Evolutionary conservation across 2,797 vertebrate species (phyloP), one percentile per base, ranked within the genome.

Genomic region (Xiphophorus birchmanni): DNA sequence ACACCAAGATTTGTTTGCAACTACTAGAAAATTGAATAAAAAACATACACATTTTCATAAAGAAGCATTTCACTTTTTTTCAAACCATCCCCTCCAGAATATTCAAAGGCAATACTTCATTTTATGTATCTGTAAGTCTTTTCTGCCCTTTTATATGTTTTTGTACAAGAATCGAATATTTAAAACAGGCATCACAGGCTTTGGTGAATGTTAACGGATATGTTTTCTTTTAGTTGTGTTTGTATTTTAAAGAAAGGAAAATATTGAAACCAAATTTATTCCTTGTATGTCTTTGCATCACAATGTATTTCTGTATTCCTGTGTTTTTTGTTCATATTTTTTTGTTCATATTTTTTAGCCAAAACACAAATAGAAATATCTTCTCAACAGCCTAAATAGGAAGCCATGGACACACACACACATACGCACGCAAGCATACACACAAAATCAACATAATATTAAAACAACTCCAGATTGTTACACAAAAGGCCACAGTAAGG

Each of bases 1-100:
- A 97, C 98, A 99, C 96, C 97, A 96, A 97, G 94, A 96, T 95
- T 96, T 96, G 96, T 96, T 96, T 90, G 92, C 93, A 97, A 96
- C 97, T 98, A 99, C 98, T 99, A 98, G 97, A 98, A 98, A 98
- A 98, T 98, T 95, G 95, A 96, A 97, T 99, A 98, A 96, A 99
- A 99, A 99, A 99, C 97, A 97, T 97, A 99, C 97, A 99, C 96
- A 96, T 97, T 95, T 97, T 95, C 90, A 95, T 97, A 96, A 98
- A 97, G 97, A 98, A 98, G 96, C 96, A 94, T 95, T 96, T 97
- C 95, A 96, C 84, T 90, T 85, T 86, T 91, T 92, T 92, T 23
- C 84, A 93, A 96, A 95, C 96, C 94, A 95, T 95, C 95, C 95
- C 95, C 89, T 92, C 90, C 82, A 90, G 89, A 92, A 92, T 97